Conservation (phyloP, 1,140 invertebrate genomes). For the Stegodyphus dumicola region DNA sequence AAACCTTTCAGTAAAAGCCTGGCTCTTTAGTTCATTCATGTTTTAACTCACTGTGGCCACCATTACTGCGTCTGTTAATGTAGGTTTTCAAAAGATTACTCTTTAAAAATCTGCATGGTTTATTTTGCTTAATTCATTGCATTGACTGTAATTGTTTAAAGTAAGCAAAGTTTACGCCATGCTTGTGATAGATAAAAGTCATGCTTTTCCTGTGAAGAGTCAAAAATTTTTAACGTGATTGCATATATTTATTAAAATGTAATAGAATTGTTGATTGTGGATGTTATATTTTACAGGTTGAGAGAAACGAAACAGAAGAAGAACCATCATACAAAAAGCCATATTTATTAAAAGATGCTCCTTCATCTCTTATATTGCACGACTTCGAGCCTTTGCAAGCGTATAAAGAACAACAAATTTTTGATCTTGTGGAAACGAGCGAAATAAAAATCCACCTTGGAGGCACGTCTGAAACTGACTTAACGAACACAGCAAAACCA, state of each 20-base stretch:
- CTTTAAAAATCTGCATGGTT: too few species aligned
- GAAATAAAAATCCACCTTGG: slow-evolving; percentile 32
- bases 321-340: slow-evolving; percentile 42
- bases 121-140: too few species aligned
- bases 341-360: slow-evolving; percentile 42
- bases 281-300: not conserved
- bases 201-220: too few species aligned
- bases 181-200: too few species aligned
- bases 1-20: not conserved
- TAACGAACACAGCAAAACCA: not conserved
- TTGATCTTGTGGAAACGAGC: slow-evolving; percentile 33
- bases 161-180: too few species aligned
- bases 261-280: too few species aligned
- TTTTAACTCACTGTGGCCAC: not conserved
- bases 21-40: not conserved
- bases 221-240: too few species aligned
- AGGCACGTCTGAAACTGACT: slow-evolving; percentile 12
- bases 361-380: slow-evolving; percentile 40
- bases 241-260: too few species aligned
- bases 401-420: slow-evolving; percentile 26
- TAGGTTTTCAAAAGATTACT: too few species aligned
- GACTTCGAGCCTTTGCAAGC: slow-evolving; percentile 28
- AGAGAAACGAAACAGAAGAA: slow-evolving; percentile 19
- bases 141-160: too few species aligned
- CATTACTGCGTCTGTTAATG: too few species aligned